Evolutionary conservation across 2,888 invertebrate genomes (phyloP), one percentile per base, ranked within the genome.

Genomic region (Oscheius sp.): DNA sequence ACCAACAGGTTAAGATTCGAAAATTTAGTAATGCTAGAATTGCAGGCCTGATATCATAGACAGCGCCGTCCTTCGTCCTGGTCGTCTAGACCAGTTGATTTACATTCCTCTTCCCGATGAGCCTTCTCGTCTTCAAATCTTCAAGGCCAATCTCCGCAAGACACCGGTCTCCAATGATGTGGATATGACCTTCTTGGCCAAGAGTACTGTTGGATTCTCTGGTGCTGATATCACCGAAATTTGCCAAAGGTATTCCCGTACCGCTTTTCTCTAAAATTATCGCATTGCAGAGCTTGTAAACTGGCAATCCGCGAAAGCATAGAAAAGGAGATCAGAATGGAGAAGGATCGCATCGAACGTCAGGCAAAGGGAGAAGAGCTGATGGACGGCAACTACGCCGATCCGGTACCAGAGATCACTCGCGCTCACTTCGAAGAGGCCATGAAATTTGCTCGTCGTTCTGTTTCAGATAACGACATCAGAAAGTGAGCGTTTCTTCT

Each of bases 101-200:
- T 99, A 99, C 92, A 99, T 99, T 92, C 98, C 98, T 88, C 91
- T 99, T 90, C 99, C 99, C 29, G 99, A 99, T 91, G 98, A 98
- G 88, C 95, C 95, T 90, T 98, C 97, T 0, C 93, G 99, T 85
- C 94, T 96, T 90, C 93, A 94, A 77, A 98, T 99, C 89, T 93
- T 99, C 88, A 94, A 93, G 89, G 95, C 98, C 70, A 76, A 76
- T 61, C 73, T 84, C 53, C 76, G 82, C 46, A 86, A 86, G 76
- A 87, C 85, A 13, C 85, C 85, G 9, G 64, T 85, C 43, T 75
- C 83, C 27, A 74, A 92, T 92, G 96, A 97, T 88, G 96, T 99
- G 46, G 97, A 99, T 89, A 91, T 98, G 81, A 90, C 91, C 6
- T 92, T 90, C 85, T 87, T 92, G 80, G 91, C 92, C 63, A 91